phyloP scores from a whole-genome alignment of 2,113 vertebrate genomes.

The Ceyx cyanopectus region DNA sequence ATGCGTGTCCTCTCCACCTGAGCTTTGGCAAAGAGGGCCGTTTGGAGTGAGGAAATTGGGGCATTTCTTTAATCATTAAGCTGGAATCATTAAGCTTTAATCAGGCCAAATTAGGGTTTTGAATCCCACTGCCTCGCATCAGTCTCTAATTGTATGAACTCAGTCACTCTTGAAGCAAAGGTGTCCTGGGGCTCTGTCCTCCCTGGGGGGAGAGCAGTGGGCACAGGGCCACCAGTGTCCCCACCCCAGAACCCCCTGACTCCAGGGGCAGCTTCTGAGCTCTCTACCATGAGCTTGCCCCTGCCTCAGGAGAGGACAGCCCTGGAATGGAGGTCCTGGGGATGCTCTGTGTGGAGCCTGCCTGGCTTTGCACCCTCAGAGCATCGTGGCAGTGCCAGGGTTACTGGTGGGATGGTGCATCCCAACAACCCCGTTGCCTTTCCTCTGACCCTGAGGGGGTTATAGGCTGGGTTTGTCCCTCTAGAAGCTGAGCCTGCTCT shows the following conservation, averaged over 20 bases:
- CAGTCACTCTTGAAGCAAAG: neutral
- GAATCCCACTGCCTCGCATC: neutral
- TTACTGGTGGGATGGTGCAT: neutral
- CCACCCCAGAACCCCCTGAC: rapidly evolving
- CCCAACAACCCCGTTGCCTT: rapidly evolving
- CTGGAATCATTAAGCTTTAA: slow-evolving; percentile 32
- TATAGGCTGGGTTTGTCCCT: neutral
- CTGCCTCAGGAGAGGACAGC: rapidly evolving
- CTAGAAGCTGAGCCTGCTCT: neutral
- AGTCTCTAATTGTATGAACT: neutral
- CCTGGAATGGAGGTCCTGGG: rapidly evolving
- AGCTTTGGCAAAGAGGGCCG: neutral
- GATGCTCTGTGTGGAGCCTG: neutral
- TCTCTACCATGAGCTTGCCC: too few relatives aligned
- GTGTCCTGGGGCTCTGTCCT: neutral
- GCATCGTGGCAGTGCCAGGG: neutral
- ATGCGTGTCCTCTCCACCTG: neutral
- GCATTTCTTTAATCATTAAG: neutral
- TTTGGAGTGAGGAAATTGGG: neutral
- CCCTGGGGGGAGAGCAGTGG: rapidly evolving
- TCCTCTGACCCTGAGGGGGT: rapidly evolving
- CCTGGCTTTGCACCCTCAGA: rapidly evolving
- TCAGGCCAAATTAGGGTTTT: slow-evolving; percentile 20
- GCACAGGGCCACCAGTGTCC: rapidly evolving
- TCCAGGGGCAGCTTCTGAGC: neutral